Evolutionary conservation across 1,140 invertebrate genomes (phyloP).

Genomic region (Lineus longissimus): DNA sequence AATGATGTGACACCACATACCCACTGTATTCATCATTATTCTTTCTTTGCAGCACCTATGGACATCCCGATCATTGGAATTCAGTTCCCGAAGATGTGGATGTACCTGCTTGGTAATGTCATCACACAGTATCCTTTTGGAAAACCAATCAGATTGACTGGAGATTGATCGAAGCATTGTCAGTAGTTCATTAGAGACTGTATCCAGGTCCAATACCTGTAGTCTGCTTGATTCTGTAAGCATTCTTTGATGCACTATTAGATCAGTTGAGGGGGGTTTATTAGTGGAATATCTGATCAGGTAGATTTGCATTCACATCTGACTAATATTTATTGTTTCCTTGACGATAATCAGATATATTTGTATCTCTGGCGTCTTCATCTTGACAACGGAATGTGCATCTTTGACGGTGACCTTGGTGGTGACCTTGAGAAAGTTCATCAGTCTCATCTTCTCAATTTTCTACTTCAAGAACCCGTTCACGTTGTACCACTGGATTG

Average conservation of each 20-base stretch:
- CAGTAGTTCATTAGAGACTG: no score
- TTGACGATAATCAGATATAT: conserved; percentile 61
- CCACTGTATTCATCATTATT: background rate
- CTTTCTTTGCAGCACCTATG: conserved; percentile 29
- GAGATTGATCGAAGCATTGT: background rate
- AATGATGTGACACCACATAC: no score
- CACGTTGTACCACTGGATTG: conserved; percentile 87
- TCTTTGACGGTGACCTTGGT: conserved; percentile 94
- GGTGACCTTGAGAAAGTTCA: conserved; percentile 91
- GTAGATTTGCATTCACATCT: conserved; percentile 12
- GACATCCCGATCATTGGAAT: conserved; percentile 51
- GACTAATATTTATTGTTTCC: background rate
- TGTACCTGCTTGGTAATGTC: conserved; percentile 81
- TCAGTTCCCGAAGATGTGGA: conserved; percentile 68
- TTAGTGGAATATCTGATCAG: no score
- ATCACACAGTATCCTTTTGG: conserved; percentile 78
- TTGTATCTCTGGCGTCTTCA: conserved; percentile 92
- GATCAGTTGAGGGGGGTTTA: no score
- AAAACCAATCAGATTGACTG: conserved; percentile 8
- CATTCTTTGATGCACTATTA: no score
- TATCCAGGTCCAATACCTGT: no score
- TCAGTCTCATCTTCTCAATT: conserved; percentile 91
- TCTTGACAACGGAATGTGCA: conserved; percentile 86
- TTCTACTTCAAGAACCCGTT: conserved; percentile 94
- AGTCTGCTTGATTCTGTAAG: no score